Evolutionary conservation across 1,140 invertebrate genomes (phyloP).

Genomic region (Psix sp.): DNA sequence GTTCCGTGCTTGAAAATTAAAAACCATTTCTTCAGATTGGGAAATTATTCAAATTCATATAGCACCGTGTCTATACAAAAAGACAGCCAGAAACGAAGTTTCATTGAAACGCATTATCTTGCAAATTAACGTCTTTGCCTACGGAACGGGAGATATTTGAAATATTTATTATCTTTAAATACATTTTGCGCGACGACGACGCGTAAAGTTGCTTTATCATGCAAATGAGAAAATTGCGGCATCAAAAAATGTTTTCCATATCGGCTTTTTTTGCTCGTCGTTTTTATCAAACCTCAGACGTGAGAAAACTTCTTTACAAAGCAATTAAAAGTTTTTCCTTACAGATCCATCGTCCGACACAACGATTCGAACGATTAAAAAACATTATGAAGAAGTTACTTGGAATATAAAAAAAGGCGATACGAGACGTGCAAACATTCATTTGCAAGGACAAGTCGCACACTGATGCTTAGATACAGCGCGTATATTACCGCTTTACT

Average conservation of each 20-base stretch:
- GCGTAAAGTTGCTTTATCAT: constrained; percentile 14
- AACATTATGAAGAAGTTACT: constrained; percentile 51
- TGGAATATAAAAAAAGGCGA: constrained; percentile 41
- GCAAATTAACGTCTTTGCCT: constrained; percentile 19
- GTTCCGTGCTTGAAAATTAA: too few species aligned
- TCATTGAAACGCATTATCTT: constrained; percentile 18
- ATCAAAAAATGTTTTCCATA: constrained; percentile 24
- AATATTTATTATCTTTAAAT: constrained; percentile 36
- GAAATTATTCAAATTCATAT: constrained; percentile 1
- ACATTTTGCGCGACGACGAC: constrained; percentile 5
- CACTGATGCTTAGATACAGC: constrained; percentile 48
- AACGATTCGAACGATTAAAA: constrained; percentile 40
- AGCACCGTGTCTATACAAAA: constrained; percentile 6
- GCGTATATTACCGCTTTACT: constrained; percentile 43
- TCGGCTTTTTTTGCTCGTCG: constrained; percentile 9
- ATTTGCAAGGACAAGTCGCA: constrained; percentile 56
- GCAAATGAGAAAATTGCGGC: constrained; percentile 30
- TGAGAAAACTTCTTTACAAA: constrained; percentile 44
- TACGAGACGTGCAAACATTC: constrained; percentile 35
- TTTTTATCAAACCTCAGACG: constrained; percentile 31
- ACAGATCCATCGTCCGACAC: constrained; percentile 17
- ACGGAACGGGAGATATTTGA: constrained; percentile 6
- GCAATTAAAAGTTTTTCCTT: constrained; percentile 57
- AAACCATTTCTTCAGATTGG: too few species aligned
- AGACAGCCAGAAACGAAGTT: constrained; percentile 22